These are phyloP conservation scores for Globia sparganii DNA, from an alignment of 2,888 invertebrate species.

Conservation along the genomic window DNA sequence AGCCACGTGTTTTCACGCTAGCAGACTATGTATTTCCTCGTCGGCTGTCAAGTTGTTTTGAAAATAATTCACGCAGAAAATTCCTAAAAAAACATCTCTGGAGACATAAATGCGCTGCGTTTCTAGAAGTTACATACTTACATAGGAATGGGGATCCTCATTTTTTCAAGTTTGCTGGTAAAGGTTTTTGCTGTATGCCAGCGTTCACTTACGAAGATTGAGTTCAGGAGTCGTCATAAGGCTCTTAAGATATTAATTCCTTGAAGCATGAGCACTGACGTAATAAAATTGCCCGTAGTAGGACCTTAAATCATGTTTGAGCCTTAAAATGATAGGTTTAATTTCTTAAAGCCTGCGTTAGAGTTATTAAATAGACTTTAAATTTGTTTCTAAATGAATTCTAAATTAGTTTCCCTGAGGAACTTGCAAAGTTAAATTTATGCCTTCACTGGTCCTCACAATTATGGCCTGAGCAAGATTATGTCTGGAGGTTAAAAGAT, in stretches of 20 bases:
- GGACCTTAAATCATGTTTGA: conserved; percentile 1
- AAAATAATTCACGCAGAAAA: conserved; percentile 65
- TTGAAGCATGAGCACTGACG: conserved; percentile 8
- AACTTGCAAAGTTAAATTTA: background rate
- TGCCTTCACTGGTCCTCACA: background rate
- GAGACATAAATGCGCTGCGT: conserved; percentile 50
- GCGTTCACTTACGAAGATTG: conserved; percentile 62
- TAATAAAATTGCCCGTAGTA: conserved; percentile 1
- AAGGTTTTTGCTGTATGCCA: conserved; percentile 33
- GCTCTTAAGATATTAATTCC: conserved; percentile 48
- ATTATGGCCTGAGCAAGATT: background rate
- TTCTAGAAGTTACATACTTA: conserved; percentile 23
- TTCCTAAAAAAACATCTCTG: conserved; percentile 57
- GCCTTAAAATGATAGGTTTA: background rate
- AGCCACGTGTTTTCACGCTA: background rate
- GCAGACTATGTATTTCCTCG: conserved; percentile 16
- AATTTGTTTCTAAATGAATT: conserved; percentile 1
- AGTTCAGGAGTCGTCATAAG: conserved; percentile 39
- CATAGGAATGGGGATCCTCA: conserved; percentile 13
- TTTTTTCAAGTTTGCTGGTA: conserved; percentile 26
- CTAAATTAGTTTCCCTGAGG: background rate
- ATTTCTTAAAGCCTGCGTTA: conserved; percentile 7
- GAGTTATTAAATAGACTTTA: conserved; percentile 10
- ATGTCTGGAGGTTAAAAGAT: background rate
- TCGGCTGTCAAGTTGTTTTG: conserved; percentile 44